Evolutionary conservation across 2,113 vertebrate species (phyloP).

Genomic region (Notothenia rossii): DNA sequence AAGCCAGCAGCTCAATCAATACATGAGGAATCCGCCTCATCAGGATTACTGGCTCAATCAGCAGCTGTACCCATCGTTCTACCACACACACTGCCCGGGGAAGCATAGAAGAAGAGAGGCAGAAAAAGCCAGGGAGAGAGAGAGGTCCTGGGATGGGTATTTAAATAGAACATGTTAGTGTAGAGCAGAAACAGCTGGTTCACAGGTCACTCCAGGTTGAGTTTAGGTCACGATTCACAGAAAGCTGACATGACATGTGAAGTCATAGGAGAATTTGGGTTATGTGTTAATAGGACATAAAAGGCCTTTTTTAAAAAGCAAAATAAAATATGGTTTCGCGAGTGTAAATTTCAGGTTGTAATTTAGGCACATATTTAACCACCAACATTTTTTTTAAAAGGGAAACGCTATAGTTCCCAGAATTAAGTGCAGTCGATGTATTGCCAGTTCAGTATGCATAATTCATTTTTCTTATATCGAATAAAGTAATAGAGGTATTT

Average conservation of each 20-base stretch:
- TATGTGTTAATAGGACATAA: neutral
- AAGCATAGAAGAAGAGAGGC: slow-evolving; percentile 31
- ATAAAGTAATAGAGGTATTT: neutral
- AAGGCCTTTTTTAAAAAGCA: neutral
- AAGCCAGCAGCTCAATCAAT: slow-evolving; percentile 77
- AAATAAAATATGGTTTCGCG: neutral
- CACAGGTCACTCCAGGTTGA: slow-evolving; percentile 39
- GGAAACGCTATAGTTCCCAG: neutral
- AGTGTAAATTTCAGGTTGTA: neutral
- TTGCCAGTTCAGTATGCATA: neutral
- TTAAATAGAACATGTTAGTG: slow-evolving; percentile 13
- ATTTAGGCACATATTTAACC: neutral
- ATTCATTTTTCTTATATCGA: neutral
- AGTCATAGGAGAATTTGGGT: neutral
- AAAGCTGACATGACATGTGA: neutral
- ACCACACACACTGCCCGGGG: slow-evolving; percentile 43
- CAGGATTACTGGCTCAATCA: slow-evolving; percentile 77
- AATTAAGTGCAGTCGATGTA: neutral
- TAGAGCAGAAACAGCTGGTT: neutral
- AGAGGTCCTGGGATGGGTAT: slow-evolving; percentile 15
- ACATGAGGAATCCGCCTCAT: slow-evolving; percentile 75
- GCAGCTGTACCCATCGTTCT: slow-evolving; percentile 60
- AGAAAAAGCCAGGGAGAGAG: neutral
- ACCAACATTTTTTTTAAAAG: neutral
- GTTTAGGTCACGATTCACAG: slow-evolving; percentile 23